A percentile compares a stretch with the other conserved stretches of the same genome.
Conservation (phyloP, 2,888 invertebrate genomes). For the Amblyjoppa proteus region DNA sequence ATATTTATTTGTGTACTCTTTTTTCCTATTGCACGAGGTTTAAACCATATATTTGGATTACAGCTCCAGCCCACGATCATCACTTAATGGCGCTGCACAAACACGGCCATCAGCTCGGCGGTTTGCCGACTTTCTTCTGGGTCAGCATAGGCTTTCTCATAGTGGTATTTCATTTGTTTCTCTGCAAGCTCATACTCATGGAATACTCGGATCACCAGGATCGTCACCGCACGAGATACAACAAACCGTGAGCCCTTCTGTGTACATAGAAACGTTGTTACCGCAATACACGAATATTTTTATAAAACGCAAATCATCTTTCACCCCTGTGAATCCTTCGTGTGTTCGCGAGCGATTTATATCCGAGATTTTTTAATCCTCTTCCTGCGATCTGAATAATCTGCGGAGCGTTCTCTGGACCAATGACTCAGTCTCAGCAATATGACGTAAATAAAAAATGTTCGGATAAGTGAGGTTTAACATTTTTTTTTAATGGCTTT, state of each 20-base stretch:
- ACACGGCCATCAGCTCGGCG: slow-evolving; percentile 95
- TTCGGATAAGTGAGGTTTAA: slow-evolving; percentile 30
- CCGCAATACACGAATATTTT: slow-evolving; percentile 64
- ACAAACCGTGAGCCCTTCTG: slow-evolving; percentile 87
- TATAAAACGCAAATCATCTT: slow-evolving; percentile 12
- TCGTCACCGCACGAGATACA: slow-evolving; percentile 90
- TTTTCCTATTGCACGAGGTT: background rate
- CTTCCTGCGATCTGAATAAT: background rate
- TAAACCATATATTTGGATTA: slow-evolving; percentile 62
- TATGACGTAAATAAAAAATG: background rate
- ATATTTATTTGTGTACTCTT: background rate
- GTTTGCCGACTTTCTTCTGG: slow-evolving; percentile 97
- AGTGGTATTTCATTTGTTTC: slow-evolving; percentile 96
- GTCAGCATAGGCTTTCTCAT: slow-evolving; percentile 95
- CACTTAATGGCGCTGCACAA: slow-evolving; percentile 96
- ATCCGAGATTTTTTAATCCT: background rate
- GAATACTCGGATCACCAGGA: slow-evolving; percentile 93
- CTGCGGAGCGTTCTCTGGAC: background rate
- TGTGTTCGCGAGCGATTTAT: background rate
- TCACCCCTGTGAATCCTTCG: background rate
- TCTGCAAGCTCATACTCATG: slow-evolving; percentile 96
- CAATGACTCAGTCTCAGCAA: background rate
- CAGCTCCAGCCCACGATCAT: slow-evolving; percentile 96
- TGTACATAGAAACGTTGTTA: slow-evolving; percentile 62
- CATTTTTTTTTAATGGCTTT: slow-evolving; percentile 28